These are phyloP conservation scores for Melipona bicolor DNA, from an alignment of 2,888 invertebrate species.

Conservation along the genomic window DNA sequence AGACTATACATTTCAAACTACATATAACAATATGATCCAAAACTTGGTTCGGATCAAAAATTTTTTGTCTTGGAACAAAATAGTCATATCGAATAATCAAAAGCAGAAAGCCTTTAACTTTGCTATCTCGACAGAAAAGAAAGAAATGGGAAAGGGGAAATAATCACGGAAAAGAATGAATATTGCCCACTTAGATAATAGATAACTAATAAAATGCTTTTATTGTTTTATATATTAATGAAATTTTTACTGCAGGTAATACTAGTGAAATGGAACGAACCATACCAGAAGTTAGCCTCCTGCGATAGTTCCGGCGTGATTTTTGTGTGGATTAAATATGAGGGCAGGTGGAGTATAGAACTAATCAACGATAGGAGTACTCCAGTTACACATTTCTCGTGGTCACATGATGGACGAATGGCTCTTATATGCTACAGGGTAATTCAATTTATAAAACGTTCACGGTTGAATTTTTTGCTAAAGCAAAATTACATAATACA, in stretches of 20 bases:
- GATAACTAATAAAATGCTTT: neutral
- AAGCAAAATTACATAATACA: neutral
- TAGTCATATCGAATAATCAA: no score
- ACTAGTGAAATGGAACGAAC: conserved; percentile 99
- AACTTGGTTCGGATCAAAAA: conserved; percentile 41
- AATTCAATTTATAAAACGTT: conserved; percentile 63
- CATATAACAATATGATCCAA: conserved; percentile 42
- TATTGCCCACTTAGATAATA: neutral
- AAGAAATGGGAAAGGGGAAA: neutral
- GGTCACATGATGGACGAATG: conserved; percentile 99
- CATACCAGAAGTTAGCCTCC: conserved; percentile 98
- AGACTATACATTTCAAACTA: conserved; percentile 17
- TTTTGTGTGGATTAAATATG: conserved; percentile 99
- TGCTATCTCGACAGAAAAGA: neutral
- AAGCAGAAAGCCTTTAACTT: neutral
- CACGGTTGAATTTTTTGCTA: neutral
- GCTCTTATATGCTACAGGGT: conserved; percentile 99
- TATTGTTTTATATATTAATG: neutral
- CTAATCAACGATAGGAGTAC: conserved; percentile 99
- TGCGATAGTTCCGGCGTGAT: conserved; percentile 99
- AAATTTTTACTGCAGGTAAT: conserved; percentile 88
- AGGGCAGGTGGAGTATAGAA: conserved; percentile 99
- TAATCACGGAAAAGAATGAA: neutral
- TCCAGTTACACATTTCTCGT: conserved; percentile 98
- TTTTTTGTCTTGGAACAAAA: conserved; percentile 11